phyloP scores from a whole-genome alignment of 2,888 invertebrate genomes.

The Anticlea derivata region DNA sequence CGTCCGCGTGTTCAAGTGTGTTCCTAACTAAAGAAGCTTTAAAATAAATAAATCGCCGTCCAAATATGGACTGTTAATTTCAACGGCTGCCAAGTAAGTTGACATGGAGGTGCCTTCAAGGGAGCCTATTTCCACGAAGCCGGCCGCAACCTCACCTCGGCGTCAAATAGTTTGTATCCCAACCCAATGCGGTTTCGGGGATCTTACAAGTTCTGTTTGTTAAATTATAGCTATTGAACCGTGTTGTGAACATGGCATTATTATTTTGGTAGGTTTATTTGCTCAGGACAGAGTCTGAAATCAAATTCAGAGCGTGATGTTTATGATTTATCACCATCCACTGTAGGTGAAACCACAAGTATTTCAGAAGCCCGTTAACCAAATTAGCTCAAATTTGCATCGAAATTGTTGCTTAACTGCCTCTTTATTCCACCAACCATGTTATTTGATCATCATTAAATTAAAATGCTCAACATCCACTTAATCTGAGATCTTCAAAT shows the following conservation, averaged over 20 bases:
- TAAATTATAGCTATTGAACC: slow-evolving; percentile 11
- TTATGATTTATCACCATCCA: too few relatives aligned
- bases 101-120: slow-evolving; percentile 38
- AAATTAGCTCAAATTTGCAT: slow-evolving; percentile 7
- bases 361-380: slow-evolving; percentile 1
- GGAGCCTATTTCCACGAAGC: slow-evolving; percentile 8
- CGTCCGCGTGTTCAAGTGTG: too few relatives aligned
- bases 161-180: slow-evolving; percentile 11
- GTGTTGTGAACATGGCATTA: slow-evolving; percentile 11
- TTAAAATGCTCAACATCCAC: slow-evolving; percentile 27
- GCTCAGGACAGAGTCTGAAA: neutral
- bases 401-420: neutral
- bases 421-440: neutral
- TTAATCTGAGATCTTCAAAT: slow-evolving; percentile 33
- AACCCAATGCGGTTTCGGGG: slow-evolving; percentile 8
- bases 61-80: slow-evolving; percentile 53
- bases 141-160: slow-evolving; percentile 11
- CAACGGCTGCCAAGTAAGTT: slow-evolving; percentile 60
- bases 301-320: too few relatives aligned
- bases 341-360: neutral
- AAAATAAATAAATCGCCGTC: slow-evolving; percentile 49
- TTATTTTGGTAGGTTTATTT: slow-evolving; percentile 7
- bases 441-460: slow-evolving; percentile 21
- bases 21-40: too few relatives aligned
- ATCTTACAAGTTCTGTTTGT: slow-evolving; percentile 13